phyloP scores from a whole-genome alignment of 2,888 invertebrate genomes.

The Cheilosia scutellata region DNA sequence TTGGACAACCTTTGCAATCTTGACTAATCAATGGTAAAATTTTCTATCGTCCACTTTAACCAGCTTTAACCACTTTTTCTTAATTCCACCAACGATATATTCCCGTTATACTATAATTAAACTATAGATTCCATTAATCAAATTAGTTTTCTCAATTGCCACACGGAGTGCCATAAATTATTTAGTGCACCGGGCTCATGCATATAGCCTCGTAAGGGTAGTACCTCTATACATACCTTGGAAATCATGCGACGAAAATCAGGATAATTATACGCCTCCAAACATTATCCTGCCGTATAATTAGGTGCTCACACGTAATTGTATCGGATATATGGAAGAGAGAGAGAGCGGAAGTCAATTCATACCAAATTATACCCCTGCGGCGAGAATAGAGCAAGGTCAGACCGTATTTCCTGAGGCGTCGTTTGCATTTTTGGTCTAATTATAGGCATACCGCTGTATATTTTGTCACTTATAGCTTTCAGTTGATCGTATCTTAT shows the following conservation, averaged over 20 bases:
- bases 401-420: background rate
- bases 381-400: background rate
- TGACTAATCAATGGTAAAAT: background rate
- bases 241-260: constrained; percentile 45
- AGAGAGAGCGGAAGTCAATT: background rate
- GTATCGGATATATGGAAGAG: background rate
- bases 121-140: constrained; percentile 56
- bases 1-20: constrained; percentile 18
- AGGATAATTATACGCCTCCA: constrained; percentile 18
- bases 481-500: too few relatives aligned
- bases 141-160: constrained; percentile 42
- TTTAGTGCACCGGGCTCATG: constrained; percentile 40
- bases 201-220: background rate
- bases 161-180: constrained; percentile 51
- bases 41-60: background rate
- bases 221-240: constrained; percentile 6
- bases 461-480: too few relatives aligned
- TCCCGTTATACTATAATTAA: constrained; percentile 54
- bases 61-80: background rate
- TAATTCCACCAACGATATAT: constrained; percentile 36
- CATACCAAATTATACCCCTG: constrained; percentile 9
- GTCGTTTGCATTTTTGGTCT: background rate
- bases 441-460: background rate
- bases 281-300: constrained; percentile 21
- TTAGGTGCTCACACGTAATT: constrained; percentile 24